phyloP scores from a whole-genome alignment of 2,113 vertebrate genomes.

The Eclectus roratus region DNA sequence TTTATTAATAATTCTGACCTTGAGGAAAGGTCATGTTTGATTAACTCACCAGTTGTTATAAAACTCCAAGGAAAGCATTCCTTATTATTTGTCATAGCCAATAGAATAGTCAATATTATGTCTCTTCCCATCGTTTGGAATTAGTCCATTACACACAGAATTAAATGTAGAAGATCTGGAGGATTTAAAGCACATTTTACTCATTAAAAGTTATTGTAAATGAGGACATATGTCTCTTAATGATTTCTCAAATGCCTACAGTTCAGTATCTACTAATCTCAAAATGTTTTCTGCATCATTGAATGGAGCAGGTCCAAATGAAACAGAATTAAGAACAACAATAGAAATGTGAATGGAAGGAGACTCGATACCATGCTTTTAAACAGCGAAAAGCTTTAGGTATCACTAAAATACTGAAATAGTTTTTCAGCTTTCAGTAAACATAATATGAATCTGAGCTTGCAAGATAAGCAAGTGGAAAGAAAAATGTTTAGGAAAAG shows the following conservation, averaged over 20 bases:
- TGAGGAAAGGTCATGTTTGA: slow-evolving; percentile 42
- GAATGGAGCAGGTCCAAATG: slow-evolving; percentile 50
- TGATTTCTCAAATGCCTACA: slow-evolving; percentile 68
- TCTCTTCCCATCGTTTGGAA: slow-evolving; percentile 46
- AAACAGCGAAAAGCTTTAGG: not conserved
- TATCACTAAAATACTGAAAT: not conserved
- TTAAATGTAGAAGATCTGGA: slow-evolving; percentile 63
- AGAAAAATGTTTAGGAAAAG: not conserved
- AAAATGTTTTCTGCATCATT: slow-evolving; percentile 54
- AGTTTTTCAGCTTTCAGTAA: not conserved
- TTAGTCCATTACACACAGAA: slow-evolving; percentile 59
- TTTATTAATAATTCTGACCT: slow-evolving; percentile 45
- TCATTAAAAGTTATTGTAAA: slow-evolving; percentile 72
- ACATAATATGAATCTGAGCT: not conserved
- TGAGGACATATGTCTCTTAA: slow-evolving; percentile 58
- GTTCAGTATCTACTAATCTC: slow-evolving; percentile 68
- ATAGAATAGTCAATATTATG: slow-evolving; percentile 29
- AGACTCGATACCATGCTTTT: not conserved
- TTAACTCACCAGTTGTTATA: slow-evolving; percentile 27
- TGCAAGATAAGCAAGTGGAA: not conserved
- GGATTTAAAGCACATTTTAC: slow-evolving; percentile 70
- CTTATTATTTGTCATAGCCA: slow-evolving; percentile 40
- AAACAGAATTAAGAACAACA: slow-evolving; percentile 43
- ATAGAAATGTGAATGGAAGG: not conserved
- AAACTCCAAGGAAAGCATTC: slow-evolving; percentile 20